These are phyloP conservation scores for Garrulus glandarius DNA, from an alignment of 2,797 vertebrate species.

Conservation along the genomic window DNA sequence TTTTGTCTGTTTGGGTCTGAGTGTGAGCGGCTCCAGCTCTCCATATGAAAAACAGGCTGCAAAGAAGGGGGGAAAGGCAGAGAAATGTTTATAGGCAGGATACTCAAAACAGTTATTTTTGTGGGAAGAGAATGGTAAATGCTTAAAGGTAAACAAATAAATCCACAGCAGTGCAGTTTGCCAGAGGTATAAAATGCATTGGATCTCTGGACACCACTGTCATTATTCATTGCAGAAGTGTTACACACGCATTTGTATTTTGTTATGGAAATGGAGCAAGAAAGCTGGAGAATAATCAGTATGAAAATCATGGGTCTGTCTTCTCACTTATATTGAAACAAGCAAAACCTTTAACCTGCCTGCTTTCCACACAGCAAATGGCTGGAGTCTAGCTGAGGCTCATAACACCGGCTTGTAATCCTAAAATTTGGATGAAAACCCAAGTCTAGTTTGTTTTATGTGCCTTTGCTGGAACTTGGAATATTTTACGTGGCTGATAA, in stretches of 20 bases:
- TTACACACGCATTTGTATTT: accelerated
- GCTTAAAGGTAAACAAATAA: not conserved
- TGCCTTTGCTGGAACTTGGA: not conserved
- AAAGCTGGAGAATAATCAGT: not conserved
- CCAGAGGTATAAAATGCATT: not conserved
- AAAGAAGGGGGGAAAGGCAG: not conserved
- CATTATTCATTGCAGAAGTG: accelerated
- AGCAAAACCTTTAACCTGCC: not conserved
- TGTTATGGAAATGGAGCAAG: not conserved
- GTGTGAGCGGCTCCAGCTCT: not conserved
- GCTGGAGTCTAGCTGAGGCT: not conserved
- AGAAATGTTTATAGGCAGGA: not conserved
- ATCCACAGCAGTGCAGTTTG: not conserved
- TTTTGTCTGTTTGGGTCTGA: not conserved
- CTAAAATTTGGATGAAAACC: not conserved
- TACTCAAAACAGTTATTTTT: not conserved
- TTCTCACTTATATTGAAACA: not conserved
- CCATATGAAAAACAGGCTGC: not conserved
- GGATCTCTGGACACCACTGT: not conserved
- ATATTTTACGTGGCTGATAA: not conserved
- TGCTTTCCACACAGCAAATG: not conserved
- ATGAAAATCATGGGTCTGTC: not conserved
- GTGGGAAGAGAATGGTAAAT: not conserved
- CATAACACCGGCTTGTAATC: not conserved
- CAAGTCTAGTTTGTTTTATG: not conserved